Evolutionary conservation across 2,888 invertebrate species (phyloP).

Genomic region (Apotomis capreana): DNA sequence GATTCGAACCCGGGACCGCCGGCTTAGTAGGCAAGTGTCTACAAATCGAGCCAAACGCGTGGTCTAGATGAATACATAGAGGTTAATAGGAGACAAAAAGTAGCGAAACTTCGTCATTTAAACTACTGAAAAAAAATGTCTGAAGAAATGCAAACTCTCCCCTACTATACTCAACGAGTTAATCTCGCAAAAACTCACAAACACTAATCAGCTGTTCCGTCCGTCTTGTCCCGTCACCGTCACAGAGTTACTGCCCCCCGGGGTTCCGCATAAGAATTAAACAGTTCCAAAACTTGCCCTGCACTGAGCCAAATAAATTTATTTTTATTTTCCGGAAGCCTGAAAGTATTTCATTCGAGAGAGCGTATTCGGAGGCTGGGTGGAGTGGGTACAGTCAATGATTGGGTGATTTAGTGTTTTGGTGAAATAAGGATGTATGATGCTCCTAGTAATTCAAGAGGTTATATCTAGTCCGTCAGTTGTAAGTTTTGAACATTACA

Average conservation of each 20-base stretch:
- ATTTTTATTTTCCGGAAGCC: conserved; percentile 55
- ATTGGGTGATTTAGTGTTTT: not conserved
- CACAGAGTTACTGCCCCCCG: conserved; percentile 20
- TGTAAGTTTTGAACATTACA: too few relatives aligned
- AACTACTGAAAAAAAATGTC: too few relatives aligned
- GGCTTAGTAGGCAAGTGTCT: too few relatives aligned
- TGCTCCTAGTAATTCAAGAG: too few relatives aligned
- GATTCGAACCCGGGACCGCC: too few relatives aligned
- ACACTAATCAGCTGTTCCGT: conserved; percentile 33
- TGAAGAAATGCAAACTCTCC: not conserved
- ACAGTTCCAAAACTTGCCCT: conserved; percentile 55
- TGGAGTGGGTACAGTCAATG: not conserved
- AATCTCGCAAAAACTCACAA: not conserved
- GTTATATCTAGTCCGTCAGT: too few relatives aligned
- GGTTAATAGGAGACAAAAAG: too few relatives aligned
- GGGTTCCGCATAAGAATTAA: conserved; percentile 54
- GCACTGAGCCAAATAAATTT: conserved; percentile 58
- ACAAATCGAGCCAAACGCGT: too few relatives aligned
- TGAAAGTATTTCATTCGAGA: conserved; percentile 71
- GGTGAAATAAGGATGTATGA: too few relatives aligned
- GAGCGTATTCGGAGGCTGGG: conserved; percentile 19
- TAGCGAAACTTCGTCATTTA: too few relatives aligned
- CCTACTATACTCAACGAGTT: conserved; percentile 1
- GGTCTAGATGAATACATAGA: too few relatives aligned
- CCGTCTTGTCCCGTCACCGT: conserved; percentile 32